Percentiles rank a stretch among this genome's conserved stretches.
These are phyloP conservation scores for Lytechinus pictus DNA, from an alignment of 35 echinoderm and acorn worm species.

Conservation along the genomic window DNA sequence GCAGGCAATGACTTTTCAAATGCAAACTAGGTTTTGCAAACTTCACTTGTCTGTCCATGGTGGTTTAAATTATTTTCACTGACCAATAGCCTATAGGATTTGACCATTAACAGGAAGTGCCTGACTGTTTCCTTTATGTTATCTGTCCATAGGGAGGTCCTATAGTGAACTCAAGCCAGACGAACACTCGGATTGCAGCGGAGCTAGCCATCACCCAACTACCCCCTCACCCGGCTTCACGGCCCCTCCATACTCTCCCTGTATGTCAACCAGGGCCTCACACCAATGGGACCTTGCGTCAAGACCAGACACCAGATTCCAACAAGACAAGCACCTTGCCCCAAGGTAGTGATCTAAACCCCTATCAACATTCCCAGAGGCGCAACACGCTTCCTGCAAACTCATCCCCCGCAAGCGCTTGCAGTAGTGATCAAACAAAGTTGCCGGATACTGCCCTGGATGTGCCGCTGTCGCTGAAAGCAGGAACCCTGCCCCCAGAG, in stretches of 20 bases:
- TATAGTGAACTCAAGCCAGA: slow-evolving; percentile 22
- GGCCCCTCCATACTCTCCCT: not conserved
- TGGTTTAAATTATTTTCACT: not conserved
- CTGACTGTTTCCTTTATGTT: not conserved
- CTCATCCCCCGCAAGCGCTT: not conserved
- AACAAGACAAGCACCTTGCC: not conserved
- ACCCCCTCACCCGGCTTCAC: slow-evolving; percentile 36
- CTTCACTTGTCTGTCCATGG: not conserved
- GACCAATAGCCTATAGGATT: not conserved
- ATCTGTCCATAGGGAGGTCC: slow-evolving; percentile 8
- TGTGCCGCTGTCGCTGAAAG: not conserved
- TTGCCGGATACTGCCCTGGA: not conserved
- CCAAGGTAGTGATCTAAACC: not conserved
- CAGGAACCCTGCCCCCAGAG: slow-evolving; percentile 8
- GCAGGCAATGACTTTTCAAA: not conserved
- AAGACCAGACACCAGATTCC: not conserved
- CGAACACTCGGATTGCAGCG: slow-evolving; percentile 27
- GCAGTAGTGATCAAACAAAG: not conserved
- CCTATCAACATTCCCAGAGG: not conserved
- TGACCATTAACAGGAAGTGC: not conserved
- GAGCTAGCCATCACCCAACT: slow-evolving; percentile 36
- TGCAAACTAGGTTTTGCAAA: not conserved
- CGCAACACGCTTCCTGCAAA: not conserved
- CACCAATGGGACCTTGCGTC: not conserved
- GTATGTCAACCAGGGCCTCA: not conserved